phyloP scores from a whole-genome alignment of 35 echinoderm and acorn worm genomes.

The Apostichopus californicus region DNA sequence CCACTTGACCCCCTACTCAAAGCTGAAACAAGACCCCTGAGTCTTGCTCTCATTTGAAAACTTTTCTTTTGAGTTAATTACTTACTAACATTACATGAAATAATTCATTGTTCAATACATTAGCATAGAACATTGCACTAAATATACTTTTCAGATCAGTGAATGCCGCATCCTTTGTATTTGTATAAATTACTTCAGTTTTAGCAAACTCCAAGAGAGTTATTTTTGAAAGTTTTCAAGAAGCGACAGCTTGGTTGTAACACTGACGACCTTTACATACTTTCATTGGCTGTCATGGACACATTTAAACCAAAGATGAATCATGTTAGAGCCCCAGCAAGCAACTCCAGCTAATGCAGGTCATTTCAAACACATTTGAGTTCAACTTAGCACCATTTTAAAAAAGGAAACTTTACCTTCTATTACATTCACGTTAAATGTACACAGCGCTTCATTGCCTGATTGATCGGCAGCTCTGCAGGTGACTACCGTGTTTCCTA shows the following conservation, averaged over 20 bases:
- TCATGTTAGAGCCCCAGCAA: neutral
- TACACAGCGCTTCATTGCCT: neutral
- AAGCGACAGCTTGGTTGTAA: neutral
- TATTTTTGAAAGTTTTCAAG: neutral
- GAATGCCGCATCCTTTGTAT: too few relatives aligned
- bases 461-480: neutral
- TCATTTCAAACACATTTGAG: neutral
- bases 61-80: too few relatives aligned
- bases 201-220: neutral
- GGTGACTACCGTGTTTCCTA: constrained; percentile 9
- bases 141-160: too few relatives aligned
- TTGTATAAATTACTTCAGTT: too few relatives aligned
- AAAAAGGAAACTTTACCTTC: neutral
- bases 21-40: too few relatives aligned
- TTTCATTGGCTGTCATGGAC: neutral
- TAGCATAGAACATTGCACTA: too few relatives aligned
- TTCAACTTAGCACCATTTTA: neutral
- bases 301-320: neutral
- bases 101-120: too few relatives aligned
- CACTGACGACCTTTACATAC: neutral
- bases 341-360: neutral
- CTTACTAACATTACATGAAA: too few relatives aligned
- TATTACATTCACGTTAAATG: neutral
- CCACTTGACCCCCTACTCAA: too few relatives aligned
- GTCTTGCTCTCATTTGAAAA: too few relatives aligned